Percentiles rank a stretch among this genome's conserved stretches.
Evolutionary conservation across 2,888 invertebrate genomes (phyloP).

Genomic region (Polyommatus icarus): DNA sequence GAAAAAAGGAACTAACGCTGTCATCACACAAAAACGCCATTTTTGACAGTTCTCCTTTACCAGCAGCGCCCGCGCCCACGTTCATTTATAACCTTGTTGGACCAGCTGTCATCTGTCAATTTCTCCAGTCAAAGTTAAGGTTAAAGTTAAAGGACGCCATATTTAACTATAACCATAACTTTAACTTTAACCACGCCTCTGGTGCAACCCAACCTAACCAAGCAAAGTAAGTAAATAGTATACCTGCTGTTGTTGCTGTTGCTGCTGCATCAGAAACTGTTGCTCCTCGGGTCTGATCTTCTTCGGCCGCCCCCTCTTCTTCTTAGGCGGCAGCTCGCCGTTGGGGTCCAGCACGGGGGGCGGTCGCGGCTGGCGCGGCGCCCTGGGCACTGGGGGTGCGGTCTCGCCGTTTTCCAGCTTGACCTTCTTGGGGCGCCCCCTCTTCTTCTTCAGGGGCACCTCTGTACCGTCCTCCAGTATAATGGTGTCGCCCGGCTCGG

Average conservation of each 20-base stretch:
- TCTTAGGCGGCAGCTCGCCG: conserved; percentile 85
- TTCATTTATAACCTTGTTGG: too few relatives aligned
- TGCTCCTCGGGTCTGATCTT: conserved; percentile 87
- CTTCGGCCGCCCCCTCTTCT: conserved; percentile 93
- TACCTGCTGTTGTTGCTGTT: conserved; percentile 56
- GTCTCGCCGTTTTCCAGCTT: conserved; percentile 84
- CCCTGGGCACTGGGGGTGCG: conserved; percentile 77
- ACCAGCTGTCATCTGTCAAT: too few relatives aligned
- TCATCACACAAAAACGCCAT: too few relatives aligned
- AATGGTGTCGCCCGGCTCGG: conserved; percentile 77
- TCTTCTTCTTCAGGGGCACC: conserved; percentile 90
- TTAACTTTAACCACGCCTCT: too few relatives aligned
- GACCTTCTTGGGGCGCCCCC: conserved; percentile 93
- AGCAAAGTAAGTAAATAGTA: too few relatives aligned
- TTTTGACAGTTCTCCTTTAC: too few relatives aligned
- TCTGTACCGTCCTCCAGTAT: conserved; percentile 82
- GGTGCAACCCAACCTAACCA: too few relatives aligned
- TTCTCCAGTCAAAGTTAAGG: too few relatives aligned
- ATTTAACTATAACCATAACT: too few relatives aligned
- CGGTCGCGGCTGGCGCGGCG: conserved; percentile 69
- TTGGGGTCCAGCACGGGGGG: conserved; percentile 53
- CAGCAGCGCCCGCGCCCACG: too few relatives aligned
- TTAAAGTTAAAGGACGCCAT: too few relatives aligned
- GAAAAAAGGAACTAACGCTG: too few relatives aligned
- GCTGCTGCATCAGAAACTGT: conserved; percentile 74